phyloP scores from a whole-genome alignment of 2,888 invertebrate genomes.

The Ptychoptera contaminata region DNA sequence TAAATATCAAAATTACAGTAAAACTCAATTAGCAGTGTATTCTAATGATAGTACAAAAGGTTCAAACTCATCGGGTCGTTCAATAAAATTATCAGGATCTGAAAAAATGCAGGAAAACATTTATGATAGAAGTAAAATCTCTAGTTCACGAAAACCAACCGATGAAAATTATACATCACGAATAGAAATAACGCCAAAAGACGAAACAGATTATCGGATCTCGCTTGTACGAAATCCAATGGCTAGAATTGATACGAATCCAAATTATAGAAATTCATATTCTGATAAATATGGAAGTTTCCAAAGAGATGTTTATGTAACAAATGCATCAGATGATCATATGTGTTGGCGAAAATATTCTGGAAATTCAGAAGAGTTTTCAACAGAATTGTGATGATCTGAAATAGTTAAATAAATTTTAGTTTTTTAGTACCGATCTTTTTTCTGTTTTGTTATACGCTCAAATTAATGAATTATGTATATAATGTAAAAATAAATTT shows the following conservation, averaged over 20 bases:
- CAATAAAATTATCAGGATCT: not conserved
- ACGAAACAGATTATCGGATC: slow-evolving; percentile 19
- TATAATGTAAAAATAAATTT: too few relatives aligned
- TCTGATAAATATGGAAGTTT: slow-evolving; percentile 17
- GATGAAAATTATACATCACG: slow-evolving; percentile 21
- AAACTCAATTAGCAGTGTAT: slow-evolving; percentile 22
- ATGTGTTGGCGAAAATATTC: slow-evolving; percentile 36
- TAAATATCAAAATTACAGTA: slow-evolving; percentile 26
- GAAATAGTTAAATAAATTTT: too few relatives aligned
- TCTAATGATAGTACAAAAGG: slow-evolving; percentile 8
- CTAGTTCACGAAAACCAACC: slow-evolving; percentile 14
- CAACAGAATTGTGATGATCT: slow-evolving; percentile 27
- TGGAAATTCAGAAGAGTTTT: slow-evolving; percentile 29
- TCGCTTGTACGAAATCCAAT: slow-evolving; percentile 19
- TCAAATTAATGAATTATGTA: too few relatives aligned
- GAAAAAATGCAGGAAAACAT: slow-evolving; percentile 11
- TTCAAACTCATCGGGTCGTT: not conserved
- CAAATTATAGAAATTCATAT: slow-evolving; percentile 13
- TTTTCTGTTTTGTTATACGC: not conserved
- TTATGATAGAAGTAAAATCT: slow-evolving; percentile 20
- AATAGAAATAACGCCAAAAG: slow-evolving; percentile 29
- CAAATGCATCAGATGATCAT: slow-evolving; percentile 17
- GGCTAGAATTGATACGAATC: slow-evolving; percentile 15
- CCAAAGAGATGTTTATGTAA: slow-evolving; percentile 6
- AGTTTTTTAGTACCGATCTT: too few relatives aligned